Evolutionary conservation across 1,140 invertebrate species (phyloP).

Genomic region (Bombyx mori): ASM3026992v2 NC_085123.1:10528501-10529000

Average conservation of each 20-base stretch:
- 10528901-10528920: no score
- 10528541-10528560: no score
- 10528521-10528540: no score
- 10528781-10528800: no score
- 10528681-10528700: constrained; percentile 39
- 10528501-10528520: no score
- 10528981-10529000: no score
- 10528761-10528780: neutral
- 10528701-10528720: constrained; percentile 32
- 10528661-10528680: constrained; percentile 49
- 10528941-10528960: no score
- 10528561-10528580: constrained; percentile 29
- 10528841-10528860: neutral
- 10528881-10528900: no score
- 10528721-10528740: neutral
- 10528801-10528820: no score
- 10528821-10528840: neutral
- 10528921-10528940: no score
- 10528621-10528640: constrained; percentile 51
- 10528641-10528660: constrained; percentile 50
- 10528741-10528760: neutral
- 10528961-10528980: no score
- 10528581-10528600: constrained; percentile 35
- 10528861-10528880: neutral
- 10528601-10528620: constrained; percentile 36